Conservation (phyloP, 2,888 invertebrate genomes). For the Drosophila antonietae region DNA sequence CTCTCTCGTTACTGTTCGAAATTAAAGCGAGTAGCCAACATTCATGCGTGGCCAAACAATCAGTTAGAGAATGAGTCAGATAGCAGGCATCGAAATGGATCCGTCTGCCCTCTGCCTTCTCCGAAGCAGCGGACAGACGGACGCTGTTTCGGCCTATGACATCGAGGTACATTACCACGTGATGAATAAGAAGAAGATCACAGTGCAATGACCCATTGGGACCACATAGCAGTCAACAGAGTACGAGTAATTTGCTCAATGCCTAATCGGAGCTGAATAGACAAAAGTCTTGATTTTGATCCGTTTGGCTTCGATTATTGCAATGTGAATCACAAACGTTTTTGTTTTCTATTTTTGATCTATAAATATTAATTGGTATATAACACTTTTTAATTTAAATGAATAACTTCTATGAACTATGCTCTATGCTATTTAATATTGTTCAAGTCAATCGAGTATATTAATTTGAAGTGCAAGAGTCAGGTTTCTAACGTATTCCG, state of each 20-base stretch:
- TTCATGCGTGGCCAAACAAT: conserved; percentile 46
- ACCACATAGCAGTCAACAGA: conserved; percentile 47
- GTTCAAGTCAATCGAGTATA: neutral
- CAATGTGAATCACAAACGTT: neutral
- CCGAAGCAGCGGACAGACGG: conserved; percentile 7
- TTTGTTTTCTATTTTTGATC: neutral
- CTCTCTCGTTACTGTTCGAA: conserved; percentile 75
- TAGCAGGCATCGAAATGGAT: conserved; percentile 61
- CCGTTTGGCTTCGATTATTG: conserved; percentile 9
- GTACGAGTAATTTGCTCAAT: conserved; percentile 14
- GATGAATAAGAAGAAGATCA: conserved; percentile 66
- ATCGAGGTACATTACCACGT: conserved; percentile 75
- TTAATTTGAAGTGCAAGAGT: no score
- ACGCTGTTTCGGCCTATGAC: conserved; percentile 64
- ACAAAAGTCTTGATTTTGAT: neutral
- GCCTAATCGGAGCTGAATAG: conserved; percentile 2
- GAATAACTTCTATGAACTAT: neutral
- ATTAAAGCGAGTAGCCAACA: conserved; percentile 23
- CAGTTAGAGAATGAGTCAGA: conserved; percentile 76
- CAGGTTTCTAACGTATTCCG: no score
- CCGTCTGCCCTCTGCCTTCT: neutral
- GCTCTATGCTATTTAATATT: neutral
- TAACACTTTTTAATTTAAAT: neutral
- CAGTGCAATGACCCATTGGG: conserved; percentile 83
- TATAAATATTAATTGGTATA: neutral